Conservation (phyloP, 2,888 invertebrate species). For the Dryobotodes eremita region DNA sequence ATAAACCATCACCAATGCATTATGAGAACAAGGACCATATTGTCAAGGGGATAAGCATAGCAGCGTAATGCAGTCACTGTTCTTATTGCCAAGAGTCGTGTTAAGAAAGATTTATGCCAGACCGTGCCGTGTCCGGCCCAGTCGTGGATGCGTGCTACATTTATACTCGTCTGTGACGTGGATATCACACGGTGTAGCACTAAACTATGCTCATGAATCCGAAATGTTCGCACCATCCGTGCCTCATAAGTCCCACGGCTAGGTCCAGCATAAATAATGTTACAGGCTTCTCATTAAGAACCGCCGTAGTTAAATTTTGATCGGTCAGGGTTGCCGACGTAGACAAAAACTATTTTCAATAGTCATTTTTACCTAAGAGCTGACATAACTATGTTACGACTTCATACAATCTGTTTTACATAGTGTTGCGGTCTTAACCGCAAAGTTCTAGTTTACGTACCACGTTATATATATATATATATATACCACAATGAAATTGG, state of each 20-base stretch:
- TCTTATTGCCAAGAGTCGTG: neutral
- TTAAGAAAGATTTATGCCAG: constrained; percentile 2
- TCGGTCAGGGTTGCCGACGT: neutral
- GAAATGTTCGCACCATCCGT: neutral
- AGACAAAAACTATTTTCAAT: neutral
- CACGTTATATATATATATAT: no score
- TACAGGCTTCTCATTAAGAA: neutral
- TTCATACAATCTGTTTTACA: neutral
- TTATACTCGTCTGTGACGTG: neutral
- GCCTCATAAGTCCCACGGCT: neutral
- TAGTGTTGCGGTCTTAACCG: neutral
- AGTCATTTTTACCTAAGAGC: neutral
- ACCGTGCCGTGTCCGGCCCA: neutral
- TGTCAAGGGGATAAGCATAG: neutral
- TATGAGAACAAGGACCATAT: neutral
- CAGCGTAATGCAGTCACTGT: neutral
- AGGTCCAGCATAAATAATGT: constrained; percentile 6
- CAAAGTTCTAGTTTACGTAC: neutral
- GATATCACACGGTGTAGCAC: neutral
- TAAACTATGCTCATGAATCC: constrained; percentile 15
- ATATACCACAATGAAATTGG: neutral
- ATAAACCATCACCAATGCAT: neutral
- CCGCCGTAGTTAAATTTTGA: neutral
- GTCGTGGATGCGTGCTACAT: neutral
- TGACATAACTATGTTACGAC: neutral